A percentile compares a stretch with the other conserved stretches of the same genome.
Conservation (phyloP, 2,888 invertebrate genomes). For the Eristalis arbustorum region DNA sequence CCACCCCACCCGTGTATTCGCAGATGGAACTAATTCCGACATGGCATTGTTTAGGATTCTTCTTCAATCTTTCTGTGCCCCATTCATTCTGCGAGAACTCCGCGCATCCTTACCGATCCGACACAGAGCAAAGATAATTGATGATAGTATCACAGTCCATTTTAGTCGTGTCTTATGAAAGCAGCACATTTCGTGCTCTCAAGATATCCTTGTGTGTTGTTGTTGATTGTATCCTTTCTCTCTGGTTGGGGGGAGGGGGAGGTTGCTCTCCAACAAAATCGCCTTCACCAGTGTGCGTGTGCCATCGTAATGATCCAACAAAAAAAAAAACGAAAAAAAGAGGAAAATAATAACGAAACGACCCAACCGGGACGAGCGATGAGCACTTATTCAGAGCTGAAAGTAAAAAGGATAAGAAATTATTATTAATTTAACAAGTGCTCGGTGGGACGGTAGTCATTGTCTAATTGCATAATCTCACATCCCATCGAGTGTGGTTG, state of each 20-base stretch:
- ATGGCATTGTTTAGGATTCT: conserved; percentile 36
- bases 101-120: conserved; percentile 76
- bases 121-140: conserved; percentile 78
- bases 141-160: conserved; percentile 79
- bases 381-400: conserved; percentile 42
- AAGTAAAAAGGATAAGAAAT: conserved; percentile 40
- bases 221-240: background rate
- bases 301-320: conserved; percentile 36
- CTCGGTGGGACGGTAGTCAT: background rate
- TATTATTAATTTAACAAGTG: conserved; percentile 39
- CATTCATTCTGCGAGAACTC: background rate
- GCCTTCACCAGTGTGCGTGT: conserved; percentile 21
- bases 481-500: background rate
- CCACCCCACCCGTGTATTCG: conserved; percentile 23
- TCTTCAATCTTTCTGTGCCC: background rate
- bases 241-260: background rate
- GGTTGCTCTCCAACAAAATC: background rate
- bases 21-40: conserved; percentile 41
- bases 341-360: background rate
- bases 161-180: conserved; percentile 75
- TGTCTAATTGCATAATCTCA: conserved; percentile 53
- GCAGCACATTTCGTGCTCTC: conserved; percentile 69
- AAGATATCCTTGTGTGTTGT: conserved; percentile 31
- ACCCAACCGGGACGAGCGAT: conserved; percentile 5
- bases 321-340: background rate